Conservation (phyloP, 2,113 vertebrate genomes). For the Orcinus orca region DNA sequence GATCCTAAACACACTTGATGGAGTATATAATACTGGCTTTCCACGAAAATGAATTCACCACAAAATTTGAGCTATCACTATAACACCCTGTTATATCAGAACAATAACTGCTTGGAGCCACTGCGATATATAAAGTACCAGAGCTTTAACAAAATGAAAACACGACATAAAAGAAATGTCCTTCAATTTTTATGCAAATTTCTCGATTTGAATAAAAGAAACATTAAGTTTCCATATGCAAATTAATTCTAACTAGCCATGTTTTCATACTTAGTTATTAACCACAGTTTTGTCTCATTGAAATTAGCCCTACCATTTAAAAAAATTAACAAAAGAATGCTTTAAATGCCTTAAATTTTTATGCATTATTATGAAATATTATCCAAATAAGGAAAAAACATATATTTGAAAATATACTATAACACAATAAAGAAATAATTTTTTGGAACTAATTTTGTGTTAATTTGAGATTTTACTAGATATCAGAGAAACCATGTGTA, state of each 20-base stretch:
- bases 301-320: constrained; percentile 47
- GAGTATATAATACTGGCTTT: constrained; percentile 8
- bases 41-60: constrained; percentile 39
- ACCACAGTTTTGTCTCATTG: constrained; percentile 33
- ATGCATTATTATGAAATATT: constrained; percentile 33
- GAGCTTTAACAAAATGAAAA: constrained; percentile 57
- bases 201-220: constrained; percentile 66
- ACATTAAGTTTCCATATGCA: constrained; percentile 56
- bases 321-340: constrained; percentile 50
- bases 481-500: not conserved
- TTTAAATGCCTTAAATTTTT: constrained; percentile 36
- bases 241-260: constrained; percentile 63
- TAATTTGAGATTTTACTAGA: not conserved
- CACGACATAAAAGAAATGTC: constrained; percentile 19
- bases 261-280: constrained; percentile 71
- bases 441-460: constrained; percentile 12
- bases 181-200: constrained; percentile 13
- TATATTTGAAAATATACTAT: constrained; percentile 38
- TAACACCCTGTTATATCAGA: constrained; percentile 1
- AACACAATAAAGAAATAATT: constrained; percentile 31
- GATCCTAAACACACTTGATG: not conserved
- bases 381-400: not conserved
- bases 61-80: not conserved
- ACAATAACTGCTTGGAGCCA: constrained; percentile 27
- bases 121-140: not conserved